phyloP scores from a whole-genome alignment of 2,113 vertebrate genomes.

The Rynchops niger region DNA sequence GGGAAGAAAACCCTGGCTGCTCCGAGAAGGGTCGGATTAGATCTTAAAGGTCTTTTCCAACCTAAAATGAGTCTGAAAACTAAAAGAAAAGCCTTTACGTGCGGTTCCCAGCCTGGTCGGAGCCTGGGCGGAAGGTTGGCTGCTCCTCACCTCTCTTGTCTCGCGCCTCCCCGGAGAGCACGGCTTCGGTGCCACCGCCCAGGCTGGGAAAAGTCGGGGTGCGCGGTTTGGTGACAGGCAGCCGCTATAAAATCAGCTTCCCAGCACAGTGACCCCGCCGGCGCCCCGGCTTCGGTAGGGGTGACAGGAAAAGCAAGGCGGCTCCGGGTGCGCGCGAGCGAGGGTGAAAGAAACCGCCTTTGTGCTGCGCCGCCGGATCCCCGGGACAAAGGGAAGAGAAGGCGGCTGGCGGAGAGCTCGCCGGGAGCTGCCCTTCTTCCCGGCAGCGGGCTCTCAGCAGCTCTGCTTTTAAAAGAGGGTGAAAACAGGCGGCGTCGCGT shows the following conservation, averaged over 20 bases:
- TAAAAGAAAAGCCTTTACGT: not conserved
- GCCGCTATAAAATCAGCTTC: not conserved
- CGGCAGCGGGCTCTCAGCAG: not conserved
- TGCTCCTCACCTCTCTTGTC: not conserved
- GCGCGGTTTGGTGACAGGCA: fast-evolving
- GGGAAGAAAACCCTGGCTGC: not conserved
- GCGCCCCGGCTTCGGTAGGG: not conserved
- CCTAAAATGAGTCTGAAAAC: not conserved
- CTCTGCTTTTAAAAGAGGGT: not conserved
- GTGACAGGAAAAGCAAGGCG: fast-evolving
- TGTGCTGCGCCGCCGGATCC: not conserved
- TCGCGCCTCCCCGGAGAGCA: not conserved
- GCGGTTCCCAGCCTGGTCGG: not conserved
- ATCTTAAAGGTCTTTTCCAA: too few relatives aligned
- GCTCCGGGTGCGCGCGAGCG: too few relatives aligned
- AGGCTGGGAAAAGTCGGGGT: not conserved
- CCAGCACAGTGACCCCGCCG: not conserved
- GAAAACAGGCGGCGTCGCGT: not conserved
- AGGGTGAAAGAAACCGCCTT: not conserved
- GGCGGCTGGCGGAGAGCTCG: not conserved
- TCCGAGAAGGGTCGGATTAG: not conserved
- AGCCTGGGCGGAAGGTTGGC: not conserved
- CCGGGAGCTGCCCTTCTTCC: not conserved
- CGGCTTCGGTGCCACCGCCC: fast-evolving
- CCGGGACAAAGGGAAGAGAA: not conserved